Evolutionary conservation across 2,113 vertebrate species (phyloP), one percentile per base, ranked within the genome.

Genomic region (Chloroceryle aenea): DNA sequence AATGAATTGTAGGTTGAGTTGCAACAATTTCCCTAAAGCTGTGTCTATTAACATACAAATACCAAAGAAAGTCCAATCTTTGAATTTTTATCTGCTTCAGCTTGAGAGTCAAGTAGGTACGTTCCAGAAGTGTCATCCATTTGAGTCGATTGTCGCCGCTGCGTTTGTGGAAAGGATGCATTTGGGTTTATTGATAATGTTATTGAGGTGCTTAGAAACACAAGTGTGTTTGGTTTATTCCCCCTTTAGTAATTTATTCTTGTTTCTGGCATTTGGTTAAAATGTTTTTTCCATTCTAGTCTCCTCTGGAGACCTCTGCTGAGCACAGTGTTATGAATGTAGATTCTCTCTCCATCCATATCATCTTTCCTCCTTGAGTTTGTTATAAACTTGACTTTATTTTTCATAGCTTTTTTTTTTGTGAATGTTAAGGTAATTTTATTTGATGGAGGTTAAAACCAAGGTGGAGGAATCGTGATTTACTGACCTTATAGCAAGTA

Each of bases 61-160:
- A 77, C 83, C 83, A 72, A 92, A 75, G 69, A 78, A 81, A 11
- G 79, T 53, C 61, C 59, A 78, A 81, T 93, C 93, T 90, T 68
- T 84, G 88, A 68, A 81, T 95, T 95, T 93, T 97, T 89, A 95
- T 89, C 91, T 92, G 80, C 89, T 95, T 93, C 68, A 90, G 73
- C 72, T 77, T 4, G 27, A 72, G 91, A 91, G 87, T 59, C 87
- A 87, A 89, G 87, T 9, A n/a, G 89, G 84, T 4, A 3, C 61
- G 29, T 89, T 93, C 86, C 16, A 53, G 23, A 89, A 93, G 84
- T 87, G 85, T 64, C 94, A 94, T 72, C 87, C 81, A 75, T 94
- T 87, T 75, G 91, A 96, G 71, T 87, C 62, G 36, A 79, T 91
- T 94, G 96, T 88, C 2, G 0, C 50, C n/a, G 86, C 76, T 80